Evolutionary conservation across 2,113 vertebrate genomes (phyloP), one percentile per base, ranked within the genome.

Genomic region (Prunella himalayana): DNA sequence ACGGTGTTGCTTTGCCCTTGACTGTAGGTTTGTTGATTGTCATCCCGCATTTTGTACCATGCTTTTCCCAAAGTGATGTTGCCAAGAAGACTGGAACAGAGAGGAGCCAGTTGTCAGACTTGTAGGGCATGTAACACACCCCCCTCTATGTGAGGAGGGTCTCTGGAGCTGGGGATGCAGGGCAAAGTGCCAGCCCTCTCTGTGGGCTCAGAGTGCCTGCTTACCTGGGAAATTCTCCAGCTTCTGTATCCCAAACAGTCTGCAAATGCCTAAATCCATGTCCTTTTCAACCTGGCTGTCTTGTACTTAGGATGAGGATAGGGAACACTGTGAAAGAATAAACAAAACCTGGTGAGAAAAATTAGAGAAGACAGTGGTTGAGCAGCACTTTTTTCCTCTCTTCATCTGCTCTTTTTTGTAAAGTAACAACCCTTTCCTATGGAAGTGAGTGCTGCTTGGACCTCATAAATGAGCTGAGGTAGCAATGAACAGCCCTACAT

Each of bases 81-180:
- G 27, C 47, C 76, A 81, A 63, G 59, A 65, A n/a, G 21, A 42
- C 7, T 45, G 35, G 27, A 73, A 66, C 21, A 68, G 59, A 59
- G 37, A 30, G 57, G 54, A 80, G 53, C 8, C 42, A 51, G 30
- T 4, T 82, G 33, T 80, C 54, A 47, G 45, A 12, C 10, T 23
- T 22, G 15, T 6, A 56, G 57, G 37, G 35, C n/a, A 24, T 0
- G 0, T 51, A 49, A 24, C 6, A 16, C 9, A 28, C 4, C 5
- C 2, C 4, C 1, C 39, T 81, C 44, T 61, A 10, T 30, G 27
- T 45, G 27, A 64, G 82, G 63, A 85, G 35, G 22, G 30, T 70
- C 22, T 60, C 50, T 84, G 54, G 41, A 87, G 39, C 41, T 66
- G 61, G 30, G 35, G 41, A 23, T 77, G 28, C 22, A 49, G 30